phyloP scores from a whole-genome alignment of 2,797 vertebrate species.

The Monodelphis domestica region DNA sequence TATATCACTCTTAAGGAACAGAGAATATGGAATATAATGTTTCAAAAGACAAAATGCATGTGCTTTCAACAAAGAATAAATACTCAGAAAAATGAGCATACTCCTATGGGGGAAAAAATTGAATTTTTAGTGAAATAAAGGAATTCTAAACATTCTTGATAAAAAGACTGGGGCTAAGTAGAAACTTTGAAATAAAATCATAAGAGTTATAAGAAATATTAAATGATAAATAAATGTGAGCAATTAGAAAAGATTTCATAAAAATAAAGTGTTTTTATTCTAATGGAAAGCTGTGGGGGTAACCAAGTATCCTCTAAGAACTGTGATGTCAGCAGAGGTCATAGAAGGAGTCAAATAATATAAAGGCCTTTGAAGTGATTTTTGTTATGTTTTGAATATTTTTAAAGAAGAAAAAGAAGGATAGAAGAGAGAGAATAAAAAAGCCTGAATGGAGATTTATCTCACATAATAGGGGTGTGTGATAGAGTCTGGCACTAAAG shows the following conservation, averaged over 20 bases:
- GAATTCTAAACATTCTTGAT: no score
- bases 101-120: not conserved
- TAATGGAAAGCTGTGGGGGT: not conserved
- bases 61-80: not conserved
- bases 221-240: not conserved
- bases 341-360: not conserved
- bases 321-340: no score
- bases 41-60: not conserved
- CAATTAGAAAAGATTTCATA: not conserved
- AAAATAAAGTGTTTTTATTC: not conserved
- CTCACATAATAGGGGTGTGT: not conserved
- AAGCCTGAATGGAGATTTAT: not conserved
- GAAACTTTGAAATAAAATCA: no score
- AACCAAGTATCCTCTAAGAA: not conserved
- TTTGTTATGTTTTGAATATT: not conserved
- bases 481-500: no score
- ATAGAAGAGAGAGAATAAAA: not conserved
- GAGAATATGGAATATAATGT: not conserved
- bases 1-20: not conserved
- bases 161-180: no score
- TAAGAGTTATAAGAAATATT: not conserved
- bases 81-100: not conserved
- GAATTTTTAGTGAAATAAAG: no score
- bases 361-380: not conserved
- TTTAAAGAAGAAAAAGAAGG: not conserved